phyloP scores from a whole-genome alignment of 2,113 vertebrate genomes.

The Ptyas mucosa region DNA sequence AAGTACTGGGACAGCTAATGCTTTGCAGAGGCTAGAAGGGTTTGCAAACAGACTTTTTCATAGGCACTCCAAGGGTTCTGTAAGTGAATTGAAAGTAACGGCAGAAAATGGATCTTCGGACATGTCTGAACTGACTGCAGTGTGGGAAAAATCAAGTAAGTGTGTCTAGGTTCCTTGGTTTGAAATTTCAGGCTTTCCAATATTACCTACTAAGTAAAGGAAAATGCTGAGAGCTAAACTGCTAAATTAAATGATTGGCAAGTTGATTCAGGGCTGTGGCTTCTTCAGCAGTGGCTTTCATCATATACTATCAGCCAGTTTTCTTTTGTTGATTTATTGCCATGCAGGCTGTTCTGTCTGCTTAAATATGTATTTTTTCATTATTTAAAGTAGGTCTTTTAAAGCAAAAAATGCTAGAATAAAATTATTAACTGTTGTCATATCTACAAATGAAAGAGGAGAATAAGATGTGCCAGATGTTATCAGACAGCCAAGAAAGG shows the following conservation, averaged over 20 bases:
- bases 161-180: constrained; percentile 40
- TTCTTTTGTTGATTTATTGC: not conserved
- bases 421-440: not conserved
- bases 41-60: constrained; percentile 87
- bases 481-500: not conserved
- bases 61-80: constrained; percentile 75
- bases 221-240: not conserved
- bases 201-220: not conserved
- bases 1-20: constrained; percentile 65
- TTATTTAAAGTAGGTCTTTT: constrained; percentile 12
- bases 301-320: not conserved
- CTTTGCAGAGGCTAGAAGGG: constrained; percentile 81
- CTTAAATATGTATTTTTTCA: not conserved
- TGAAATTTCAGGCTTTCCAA: not conserved
- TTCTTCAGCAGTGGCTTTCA: not conserved
- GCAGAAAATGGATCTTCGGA: constrained; percentile 77
- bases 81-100: constrained; percentile 73
- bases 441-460: not conserved
- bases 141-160: constrained; percentile 91
- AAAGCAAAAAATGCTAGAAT: constrained; percentile 10
- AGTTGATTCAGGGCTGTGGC: not conserved
- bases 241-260: constrained; percentile 15
- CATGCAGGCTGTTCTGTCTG: not conserved
- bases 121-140: constrained; percentile 77
- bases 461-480: not conserved